A percentile compares a stretch with the other conserved stretches of the same genome.
phyloP scores from a whole-genome alignment of 2,888 invertebrate species.

The Margaritifera margaritifera region DNA sequence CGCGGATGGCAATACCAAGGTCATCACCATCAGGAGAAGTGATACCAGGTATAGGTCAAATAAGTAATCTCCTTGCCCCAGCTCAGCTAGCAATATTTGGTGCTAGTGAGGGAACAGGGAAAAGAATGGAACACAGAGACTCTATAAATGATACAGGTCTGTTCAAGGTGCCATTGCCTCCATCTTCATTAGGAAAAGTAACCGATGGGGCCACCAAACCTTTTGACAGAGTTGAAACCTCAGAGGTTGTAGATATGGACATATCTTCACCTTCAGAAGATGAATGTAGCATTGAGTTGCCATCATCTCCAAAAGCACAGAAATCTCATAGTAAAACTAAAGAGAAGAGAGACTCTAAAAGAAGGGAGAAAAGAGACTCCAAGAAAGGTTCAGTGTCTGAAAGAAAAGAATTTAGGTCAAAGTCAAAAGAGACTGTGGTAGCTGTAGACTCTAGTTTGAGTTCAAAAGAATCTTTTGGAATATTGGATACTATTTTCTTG shows the following conservation, averaged over 20 bases:
- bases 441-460: too few relatives aligned
- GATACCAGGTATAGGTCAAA: too few relatives aligned
- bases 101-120: neutral
- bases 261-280: slow-evolving; percentile 76
- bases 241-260: slow-evolving; percentile 79
- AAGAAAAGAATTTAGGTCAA: slow-evolving; percentile 11
- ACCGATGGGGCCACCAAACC: slow-evolving; percentile 10
- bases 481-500: too few relatives aligned
- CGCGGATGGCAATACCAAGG: too few relatives aligned
- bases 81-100: too few relatives aligned
- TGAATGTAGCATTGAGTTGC: slow-evolving; percentile 50
- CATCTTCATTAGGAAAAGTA: slow-evolving; percentile 7
- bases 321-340: slow-evolving; percentile 2
- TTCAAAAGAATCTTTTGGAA: too few relatives aligned
- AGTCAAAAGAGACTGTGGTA: neutral
- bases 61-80: too few relatives aligned
- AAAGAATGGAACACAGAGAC: slow-evolving; percentile 4
- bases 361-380: slow-evolving; percentile 1
- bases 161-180: slow-evolving; percentile 56
- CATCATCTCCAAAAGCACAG: slow-evolving; percentile 11
- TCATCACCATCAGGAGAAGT: too few relatives aligned
- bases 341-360: neutral
- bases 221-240: slow-evolving; percentile 47
- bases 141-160: slow-evolving; percentile 17
- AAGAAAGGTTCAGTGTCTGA: neutral